phyloP scores from a whole-genome alignment of 2,888 invertebrate genomes.

The Tetragonula carbonaria region DNA sequence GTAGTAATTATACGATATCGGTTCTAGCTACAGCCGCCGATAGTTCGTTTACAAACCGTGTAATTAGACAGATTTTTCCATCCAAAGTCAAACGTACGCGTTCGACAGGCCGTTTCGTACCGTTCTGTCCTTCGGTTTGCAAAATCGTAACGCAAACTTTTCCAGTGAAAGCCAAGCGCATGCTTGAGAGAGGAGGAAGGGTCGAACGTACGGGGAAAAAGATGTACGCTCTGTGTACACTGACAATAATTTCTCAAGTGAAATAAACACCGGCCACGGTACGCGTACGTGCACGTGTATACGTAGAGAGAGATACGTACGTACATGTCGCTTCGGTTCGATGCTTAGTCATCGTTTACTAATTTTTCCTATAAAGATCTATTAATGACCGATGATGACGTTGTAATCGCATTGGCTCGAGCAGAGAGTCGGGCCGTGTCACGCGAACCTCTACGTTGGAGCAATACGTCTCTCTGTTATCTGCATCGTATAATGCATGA shows the following conservation, averaged over 20 bases:
- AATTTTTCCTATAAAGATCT: conserved; percentile 59
- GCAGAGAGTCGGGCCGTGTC: not conserved
- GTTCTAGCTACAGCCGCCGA: conserved; percentile 28
- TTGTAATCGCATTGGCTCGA: conserved; percentile 6
- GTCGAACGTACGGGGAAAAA: not conserved
- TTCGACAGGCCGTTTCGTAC: conserved; percentile 12
- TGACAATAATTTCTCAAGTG: conserved; percentile 67
- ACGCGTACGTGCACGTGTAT: no score
- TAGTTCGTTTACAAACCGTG: conserved; percentile 34
- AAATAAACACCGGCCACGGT: conserved; percentile 73
- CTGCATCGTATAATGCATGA: conserved; percentile 24
- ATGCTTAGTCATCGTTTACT: conserved; percentile 75
- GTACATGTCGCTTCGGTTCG: conserved; percentile 60
- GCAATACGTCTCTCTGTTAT: conserved; percentile 45
- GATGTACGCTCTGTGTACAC: not conserved
- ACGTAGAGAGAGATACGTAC: no score
- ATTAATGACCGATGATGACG: conserved; percentile 49
- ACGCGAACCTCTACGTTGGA: conserved; percentile 6
- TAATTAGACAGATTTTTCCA: conserved; percentile 35
- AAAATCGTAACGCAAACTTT: conserved; percentile 23
- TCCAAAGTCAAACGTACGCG: conserved; percentile 3
- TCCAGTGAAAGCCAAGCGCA: not conserved
- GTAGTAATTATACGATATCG: conserved; percentile 52
- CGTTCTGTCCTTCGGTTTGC: not conserved
- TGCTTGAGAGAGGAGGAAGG: not conserved